These are phyloP conservation scores for Conops quadrifasciatus DNA, from an alignment of 2,888 invertebrate species.

Conservation along the genomic window DNA sequence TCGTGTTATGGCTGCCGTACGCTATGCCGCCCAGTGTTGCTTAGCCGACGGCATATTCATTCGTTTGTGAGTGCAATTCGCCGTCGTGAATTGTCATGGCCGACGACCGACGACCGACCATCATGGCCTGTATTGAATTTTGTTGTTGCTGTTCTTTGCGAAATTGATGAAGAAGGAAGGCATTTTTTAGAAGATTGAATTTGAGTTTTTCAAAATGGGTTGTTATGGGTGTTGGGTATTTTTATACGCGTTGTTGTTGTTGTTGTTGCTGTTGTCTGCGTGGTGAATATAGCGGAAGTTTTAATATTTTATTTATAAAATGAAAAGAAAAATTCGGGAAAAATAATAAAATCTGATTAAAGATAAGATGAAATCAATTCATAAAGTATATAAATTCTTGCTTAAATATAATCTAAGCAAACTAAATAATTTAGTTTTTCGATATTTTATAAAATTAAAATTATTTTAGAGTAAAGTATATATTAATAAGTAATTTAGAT, in stretches of 20 bases:
- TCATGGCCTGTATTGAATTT: neutral
- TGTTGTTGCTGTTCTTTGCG: neutral
- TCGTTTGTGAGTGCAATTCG: neutral
- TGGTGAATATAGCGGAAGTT: conserved; percentile 3
- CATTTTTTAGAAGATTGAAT: too few species aligned
- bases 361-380: too few species aligned
- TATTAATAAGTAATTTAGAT: too few species aligned
- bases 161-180: too few species aligned
- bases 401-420: too few species aligned
- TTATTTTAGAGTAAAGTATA: too few species aligned
- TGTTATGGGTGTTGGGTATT: neutral
- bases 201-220: neutral
- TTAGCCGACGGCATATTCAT: conserved; percentile 21
- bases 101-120: too few species aligned
- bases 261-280: neutral
- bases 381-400: too few species aligned
- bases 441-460: too few species aligned
- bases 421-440: too few species aligned
- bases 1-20: conserved; percentile 10
- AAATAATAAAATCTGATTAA: neutral
- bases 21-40: too few species aligned
- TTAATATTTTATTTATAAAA: neutral
- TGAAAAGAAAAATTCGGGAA: neutral
- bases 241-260: neutral
- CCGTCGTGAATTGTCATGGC: neutral